Evolutionary conservation across 2,797 vertebrate species (phyloP), one percentile per base, ranked within the genome.

Genomic region (Mormyrus hasselquistii): DNA sequence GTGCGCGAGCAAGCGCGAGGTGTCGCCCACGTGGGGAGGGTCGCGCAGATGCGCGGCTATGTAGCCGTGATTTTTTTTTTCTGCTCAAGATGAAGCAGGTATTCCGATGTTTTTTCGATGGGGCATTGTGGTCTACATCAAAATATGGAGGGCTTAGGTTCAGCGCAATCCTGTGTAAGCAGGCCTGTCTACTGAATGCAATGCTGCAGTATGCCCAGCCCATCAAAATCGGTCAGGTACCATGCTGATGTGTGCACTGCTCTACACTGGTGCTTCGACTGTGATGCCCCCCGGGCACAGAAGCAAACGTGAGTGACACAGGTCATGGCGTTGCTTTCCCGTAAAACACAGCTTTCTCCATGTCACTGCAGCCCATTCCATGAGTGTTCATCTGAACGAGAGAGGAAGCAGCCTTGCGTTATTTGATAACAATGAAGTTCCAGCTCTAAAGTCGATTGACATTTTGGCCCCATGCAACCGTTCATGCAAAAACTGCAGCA

Each of bases 401-500:
- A 41, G 29, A 1, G 41, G 49, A 49, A 62, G 87, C 87, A 57
- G 86, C 55, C 89, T 89, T 88, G 89, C 86, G 89, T 55, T 88
- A 86, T 0, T 29, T 1, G 29, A 86, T 90, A 14, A 76, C 69
- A 41, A 41, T 19, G 14, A 89, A 83, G 79, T 88, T 82, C 29
- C 59, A 91, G 89, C 91, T 34, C 76, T 16, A 85, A 93, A 93
- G 93, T 95, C 94, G 34, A 95, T 95, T 92, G 89, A 91, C 90
- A 88, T 22, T 87, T 89, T 88, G 90, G 41, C 90, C 86, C 90
- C 91, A 92, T 89, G 90, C 90, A 94, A 88, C 88, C 95, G 92
- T 93, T 94, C 94, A 95, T 94, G 95, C 94, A 95, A 92, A 92
- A 95, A 89, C 91, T 89, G 79, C 89, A 92, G 91, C 91, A 94